Conservation (phyloP, 2,888 invertebrate genomes). For the Noctua comes region DNA sequence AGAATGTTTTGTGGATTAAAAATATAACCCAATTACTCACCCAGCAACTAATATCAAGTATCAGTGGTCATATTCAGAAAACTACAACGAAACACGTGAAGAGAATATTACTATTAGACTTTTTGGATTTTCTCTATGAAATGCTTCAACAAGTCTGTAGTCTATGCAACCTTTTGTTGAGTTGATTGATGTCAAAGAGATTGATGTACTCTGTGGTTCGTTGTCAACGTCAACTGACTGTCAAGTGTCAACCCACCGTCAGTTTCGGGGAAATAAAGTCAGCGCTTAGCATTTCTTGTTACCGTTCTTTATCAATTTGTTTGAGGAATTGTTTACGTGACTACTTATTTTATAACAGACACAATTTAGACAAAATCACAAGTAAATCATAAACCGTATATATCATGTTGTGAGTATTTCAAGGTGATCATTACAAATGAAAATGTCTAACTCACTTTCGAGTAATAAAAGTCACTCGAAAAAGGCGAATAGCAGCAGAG, state of each 20-base stretch:
- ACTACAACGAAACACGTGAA: too few species aligned
- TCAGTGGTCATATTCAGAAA: background rate
- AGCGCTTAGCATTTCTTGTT: conserved; percentile 51
- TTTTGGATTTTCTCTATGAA: background rate
- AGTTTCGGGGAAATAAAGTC: conserved; percentile 59
- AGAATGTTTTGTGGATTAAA: too few species aligned
- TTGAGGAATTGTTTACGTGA: conserved; percentile 61
- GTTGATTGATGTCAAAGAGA: background rate
- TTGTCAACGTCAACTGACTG: conserved; percentile 31
- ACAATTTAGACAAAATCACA: conserved; percentile 33
- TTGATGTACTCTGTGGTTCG: background rate
- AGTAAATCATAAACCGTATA: conserved; percentile 26
- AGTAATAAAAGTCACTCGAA: conserved; percentile 83
- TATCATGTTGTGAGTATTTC: conserved; percentile 60
- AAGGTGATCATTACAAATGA: conserved; percentile 44
- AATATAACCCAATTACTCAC: background rate
- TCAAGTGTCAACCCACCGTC: conserved; percentile 33
- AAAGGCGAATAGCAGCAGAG: conserved; percentile 81
- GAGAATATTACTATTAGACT: background rate
- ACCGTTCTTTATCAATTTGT: conserved; percentile 57
- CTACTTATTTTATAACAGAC: conserved; percentile 43
- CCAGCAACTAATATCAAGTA: background rate
- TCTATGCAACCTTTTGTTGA: conserved; percentile 25
- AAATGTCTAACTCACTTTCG: conserved; percentile 82
- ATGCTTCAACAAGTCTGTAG: conserved; percentile 17